Conservation (phyloP, 1,140 invertebrate species). For the Solen grandis region DNA sequence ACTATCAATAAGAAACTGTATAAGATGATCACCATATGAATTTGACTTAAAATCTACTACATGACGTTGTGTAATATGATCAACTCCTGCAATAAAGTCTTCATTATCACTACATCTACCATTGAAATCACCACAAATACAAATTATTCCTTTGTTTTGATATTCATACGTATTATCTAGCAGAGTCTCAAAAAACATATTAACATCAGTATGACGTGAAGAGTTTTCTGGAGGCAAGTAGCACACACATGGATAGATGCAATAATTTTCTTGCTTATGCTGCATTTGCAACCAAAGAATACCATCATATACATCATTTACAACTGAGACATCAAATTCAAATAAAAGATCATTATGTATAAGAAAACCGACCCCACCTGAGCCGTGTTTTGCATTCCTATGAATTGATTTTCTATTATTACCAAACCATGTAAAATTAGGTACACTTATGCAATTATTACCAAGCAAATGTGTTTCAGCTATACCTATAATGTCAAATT, state of each 20-base stretch:
- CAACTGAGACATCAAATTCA: no score
- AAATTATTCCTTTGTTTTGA: constrained; percentile 50
- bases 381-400: constrained; percentile 27
- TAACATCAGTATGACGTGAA: no score
- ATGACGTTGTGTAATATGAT: constrained; percentile 40
- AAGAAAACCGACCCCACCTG: constrained; percentile 52
- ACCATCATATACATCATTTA: no score
- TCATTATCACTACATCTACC: constrained; percentile 20
- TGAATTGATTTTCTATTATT: constrained; percentile 31
- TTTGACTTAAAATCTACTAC: constrained; percentile 34
- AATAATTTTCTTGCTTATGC: no score
- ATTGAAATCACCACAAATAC: constrained; percentile 58
- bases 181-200: constrained; percentile 54
- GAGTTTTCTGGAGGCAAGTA: no score
- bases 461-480: no score
- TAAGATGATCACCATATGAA: constrained; percentile 47
- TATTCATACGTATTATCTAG: constrained; percentile 43
- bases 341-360: no score
- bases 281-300: no score
- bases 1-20: constrained; percentile 52
- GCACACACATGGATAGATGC: no score
- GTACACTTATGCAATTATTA: no score
- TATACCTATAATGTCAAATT: no score
- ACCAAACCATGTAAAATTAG: no score
- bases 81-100: constrained; percentile 55